Percentiles rank a stretch among this genome's conserved stretches.
Conservation (phyloP, 2,113 vertebrate genomes). For the Phasianus colchicus region DNA sequence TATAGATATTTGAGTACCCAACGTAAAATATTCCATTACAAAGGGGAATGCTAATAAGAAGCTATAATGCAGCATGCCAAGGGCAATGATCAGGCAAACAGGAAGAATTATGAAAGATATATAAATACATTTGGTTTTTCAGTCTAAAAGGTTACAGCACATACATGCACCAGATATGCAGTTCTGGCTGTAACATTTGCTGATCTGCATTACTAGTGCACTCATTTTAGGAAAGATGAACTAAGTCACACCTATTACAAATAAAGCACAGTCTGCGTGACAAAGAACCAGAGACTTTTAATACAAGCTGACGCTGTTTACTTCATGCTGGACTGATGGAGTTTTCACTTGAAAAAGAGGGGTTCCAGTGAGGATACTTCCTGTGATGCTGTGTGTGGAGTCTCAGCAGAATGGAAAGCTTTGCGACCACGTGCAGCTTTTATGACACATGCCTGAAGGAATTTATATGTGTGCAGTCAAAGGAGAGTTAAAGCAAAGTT, state of each 20-base stretch:
- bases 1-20: slow-evolving; percentile 62
- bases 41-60: slow-evolving; percentile 62
- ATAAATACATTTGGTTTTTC: slow-evolving; percentile 61
- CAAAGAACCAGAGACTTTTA: background rate
- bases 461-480: background rate
- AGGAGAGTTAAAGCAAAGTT: background rate
- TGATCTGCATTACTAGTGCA: background rate
- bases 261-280: background rate
- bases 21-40: slow-evolving; percentile 69
- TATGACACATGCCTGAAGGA: slow-evolving; percentile 35
- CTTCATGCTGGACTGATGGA: slow-evolving; percentile 18
- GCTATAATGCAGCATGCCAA: slow-evolving; percentile 52
- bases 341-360: slow-evolving; percentile 5
- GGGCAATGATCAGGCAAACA: slow-evolving; percentile 41
- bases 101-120: slow-evolving; percentile 46
- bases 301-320: slow-evolving; percentile 30
- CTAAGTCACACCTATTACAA: background rate
- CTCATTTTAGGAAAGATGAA: background rate
- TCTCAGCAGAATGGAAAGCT: slow-evolving; percentile 31
- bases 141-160: slow-evolving; percentile 48
- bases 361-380: slow-evolving; percentile 5
- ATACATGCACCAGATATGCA: background rate
- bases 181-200: slow-evolving; percentile 43
- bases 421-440: slow-evolving; percentile 14
- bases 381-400: slow-evolving; percentile 18